Conservation (phyloP, 2,888 invertebrate species). For the Bimastos eiseni region DNA sequence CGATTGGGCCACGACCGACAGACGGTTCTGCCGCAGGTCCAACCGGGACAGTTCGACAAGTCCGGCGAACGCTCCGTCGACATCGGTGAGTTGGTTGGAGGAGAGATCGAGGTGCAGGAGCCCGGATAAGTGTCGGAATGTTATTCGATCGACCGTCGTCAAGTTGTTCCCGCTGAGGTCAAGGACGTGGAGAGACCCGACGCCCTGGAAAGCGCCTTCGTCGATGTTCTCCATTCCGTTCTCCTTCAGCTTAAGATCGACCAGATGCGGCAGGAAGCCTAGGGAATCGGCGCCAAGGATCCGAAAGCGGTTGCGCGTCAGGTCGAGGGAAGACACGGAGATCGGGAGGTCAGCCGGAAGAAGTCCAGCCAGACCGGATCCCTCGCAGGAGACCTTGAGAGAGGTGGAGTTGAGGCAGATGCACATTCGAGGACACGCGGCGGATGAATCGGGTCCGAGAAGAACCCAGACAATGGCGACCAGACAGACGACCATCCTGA, state of each 20-base stretch:
- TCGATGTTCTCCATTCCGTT: conserved; percentile 78
- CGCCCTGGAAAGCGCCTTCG: conserved; percentile 81
- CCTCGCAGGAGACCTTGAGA: neutral
- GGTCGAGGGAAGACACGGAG: conserved; percentile 36
- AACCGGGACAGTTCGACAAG: conserved; percentile 39
- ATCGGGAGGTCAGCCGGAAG: conserved; percentile 20
- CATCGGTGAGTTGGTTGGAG: conserved; percentile 32
- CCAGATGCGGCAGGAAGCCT: neutral
- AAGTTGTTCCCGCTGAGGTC: conserved; percentile 38
- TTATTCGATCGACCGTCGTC: conserved; percentile 25
- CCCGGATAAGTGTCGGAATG: conserved; percentile 28
- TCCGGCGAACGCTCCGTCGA: conserved; percentile 41
- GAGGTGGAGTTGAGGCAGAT: conserved; percentile 23
- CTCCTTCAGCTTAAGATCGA: conserved; percentile 73
- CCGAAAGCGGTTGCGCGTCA: conserved; percentile 36
- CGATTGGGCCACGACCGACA: conserved; percentile 36
- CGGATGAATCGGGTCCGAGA: neutral
- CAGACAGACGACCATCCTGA: neutral
- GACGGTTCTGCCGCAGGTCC: conserved; percentile 41
- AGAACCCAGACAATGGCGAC: neutral
- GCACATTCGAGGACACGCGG: neutral
- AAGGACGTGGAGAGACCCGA: conserved; percentile 68
- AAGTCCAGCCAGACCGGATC: conserved; percentile 19
- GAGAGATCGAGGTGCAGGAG: conserved; percentile 39
- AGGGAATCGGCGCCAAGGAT: neutral